phyloP scores from a whole-genome alignment of 2,113 vertebrate genomes.

The Chaenocephalus aceratus region DNA sequence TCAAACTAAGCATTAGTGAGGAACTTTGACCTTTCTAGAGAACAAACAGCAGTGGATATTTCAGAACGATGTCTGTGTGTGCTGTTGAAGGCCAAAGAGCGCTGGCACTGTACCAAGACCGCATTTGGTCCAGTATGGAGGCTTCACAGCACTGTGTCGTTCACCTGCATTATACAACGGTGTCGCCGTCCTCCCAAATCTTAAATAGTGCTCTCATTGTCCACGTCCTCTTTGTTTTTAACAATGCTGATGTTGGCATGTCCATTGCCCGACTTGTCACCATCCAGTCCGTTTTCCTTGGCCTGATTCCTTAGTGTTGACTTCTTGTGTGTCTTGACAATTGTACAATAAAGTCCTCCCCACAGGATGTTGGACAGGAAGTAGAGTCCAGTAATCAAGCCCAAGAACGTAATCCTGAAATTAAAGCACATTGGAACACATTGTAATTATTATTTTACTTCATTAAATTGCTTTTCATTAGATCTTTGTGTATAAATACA shows the following conservation, averaged over 20 bases:
- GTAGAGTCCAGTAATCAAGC: constrained; percentile 75
- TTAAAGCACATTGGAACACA: not conserved
- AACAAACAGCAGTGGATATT: constrained; percentile 5
- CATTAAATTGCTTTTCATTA: not conserved
- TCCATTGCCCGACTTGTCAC: constrained; percentile 21
- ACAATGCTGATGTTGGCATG: constrained; percentile 57
- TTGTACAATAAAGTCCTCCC: constrained; percentile 62
- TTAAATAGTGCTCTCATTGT: constrained; percentile 81
- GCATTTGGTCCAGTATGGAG: constrained; percentile 32
- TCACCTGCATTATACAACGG: not conserved
- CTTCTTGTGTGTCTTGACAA: constrained; percentile 77
- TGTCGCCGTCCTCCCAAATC: not conserved
- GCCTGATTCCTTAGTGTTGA: constrained; percentile 59
- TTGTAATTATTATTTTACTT: not conserved
- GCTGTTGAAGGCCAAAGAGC: constrained; percentile 4
- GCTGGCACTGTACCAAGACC: constrained; percentile 51
- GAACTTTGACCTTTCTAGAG: constrained; percentile 19
- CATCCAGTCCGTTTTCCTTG: constrained; percentile 64
- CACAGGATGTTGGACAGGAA: constrained; percentile 66
- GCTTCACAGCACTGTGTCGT: constrained; percentile 4
- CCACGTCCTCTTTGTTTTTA: constrained; percentile 64
- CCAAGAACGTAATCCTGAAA: constrained; percentile 78
- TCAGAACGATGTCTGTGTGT: not conserved
- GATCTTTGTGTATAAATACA: no score
- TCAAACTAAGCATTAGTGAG: not conserved